Percentiles rank a stretch among this genome's conserved stretches.
These are phyloP conservation scores for Asbolus verrucosus DNA, from an alignment of 1,140 invertebrate species.

Conservation along the genomic window DNA sequence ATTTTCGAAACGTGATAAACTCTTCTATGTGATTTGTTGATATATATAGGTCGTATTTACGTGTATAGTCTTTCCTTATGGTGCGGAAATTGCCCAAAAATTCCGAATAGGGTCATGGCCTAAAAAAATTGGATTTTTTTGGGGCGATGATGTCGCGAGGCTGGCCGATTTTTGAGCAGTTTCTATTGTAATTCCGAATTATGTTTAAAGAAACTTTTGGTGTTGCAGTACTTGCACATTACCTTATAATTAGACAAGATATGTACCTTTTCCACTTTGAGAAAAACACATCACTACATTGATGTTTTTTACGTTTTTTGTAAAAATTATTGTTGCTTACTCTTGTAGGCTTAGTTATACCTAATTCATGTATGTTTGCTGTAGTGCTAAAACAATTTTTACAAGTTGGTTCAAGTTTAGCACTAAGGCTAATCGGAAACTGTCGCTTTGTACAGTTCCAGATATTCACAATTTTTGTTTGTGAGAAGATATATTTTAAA, in stretches of 20 bases:
- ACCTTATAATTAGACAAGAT: conserved; percentile 6
- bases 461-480: conserved; percentile 27
- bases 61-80: conserved; percentile 29
- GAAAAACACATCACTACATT: conserved; percentile 28
- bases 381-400: conserved; percentile 12
- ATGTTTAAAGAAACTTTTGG: conserved; percentile 26
- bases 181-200: conserved; percentile 22
- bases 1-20: conserved; percentile 54
- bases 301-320: conserved; percentile 38
- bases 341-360: conserved; percentile 27
- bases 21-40: conserved; percentile 55
- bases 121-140: conserved; percentile 23
- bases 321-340: conserved; percentile 39
- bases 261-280: conserved; percentile 36
- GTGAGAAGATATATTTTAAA: conserved; percentile 31
- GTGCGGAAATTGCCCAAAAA: conserved; percentile 22
- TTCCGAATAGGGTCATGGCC: conserved; percentile 19
- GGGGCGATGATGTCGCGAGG: conserved; percentile 10
- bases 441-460: background rate
- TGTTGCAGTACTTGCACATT: conserved; percentile 25
- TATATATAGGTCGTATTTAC: conserved; percentile 48
- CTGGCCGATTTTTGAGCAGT: conserved; percentile 21
- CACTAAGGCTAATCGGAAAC: background rate
- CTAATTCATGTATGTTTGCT: conserved; percentile 27
- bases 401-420: conserved; percentile 1